Evolutionary conservation across 1,140 invertebrate species (phyloP), one percentile per base, ranked within the genome.

Genomic region (Drosophila novamexicana): DNA sequence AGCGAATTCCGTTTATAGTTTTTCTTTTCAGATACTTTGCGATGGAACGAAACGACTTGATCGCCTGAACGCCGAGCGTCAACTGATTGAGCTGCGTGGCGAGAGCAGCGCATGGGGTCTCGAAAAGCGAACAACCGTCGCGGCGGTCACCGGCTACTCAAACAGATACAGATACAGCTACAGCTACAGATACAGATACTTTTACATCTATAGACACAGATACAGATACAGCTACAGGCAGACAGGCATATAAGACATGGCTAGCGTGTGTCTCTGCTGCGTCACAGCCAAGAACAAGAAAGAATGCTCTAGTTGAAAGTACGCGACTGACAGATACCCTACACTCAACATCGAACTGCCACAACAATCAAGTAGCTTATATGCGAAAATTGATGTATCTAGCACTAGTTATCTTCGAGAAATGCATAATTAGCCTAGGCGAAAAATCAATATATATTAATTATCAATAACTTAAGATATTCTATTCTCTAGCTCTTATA

Each of bases 21-120:
- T 52, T 40, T 52, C 10, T 42, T 53, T 29, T 42, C 16, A 53
- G 52, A 54, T 61, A 56, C 44, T 66, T 47, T 22, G 44, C n/a
- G 2, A 72, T 9, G 47, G n/a, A 40, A 12, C 39, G 36, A 74
- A 75, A 68, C 80, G 69, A 89, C 84, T 84, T 84, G 84, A 88
- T 88, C 84, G 77, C 77, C 81, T 78, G 63, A 77, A 56, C 66
- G 74, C 36, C 64, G 85, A 88, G 57, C 77, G 84, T 61, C 68
- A 82, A 88, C 80, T 88, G 81, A 88, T 66, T 66, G 22, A 70
- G 69, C 82, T 78, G 74, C 69, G 68, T 70, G 71, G 86, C 76
- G 34, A 73, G 45, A 32, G 39, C 36, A 37, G 84, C 58, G 74
- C 80, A 74, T 88, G 64, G 79, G 79, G 76, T 82, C 83, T 88